A percentile compares a stretch with the other conserved stretches of the same genome.
phyloP scores from a whole-genome alignment of 2,888 invertebrate genomes.

The Therioaphis trifolii region DNA sequence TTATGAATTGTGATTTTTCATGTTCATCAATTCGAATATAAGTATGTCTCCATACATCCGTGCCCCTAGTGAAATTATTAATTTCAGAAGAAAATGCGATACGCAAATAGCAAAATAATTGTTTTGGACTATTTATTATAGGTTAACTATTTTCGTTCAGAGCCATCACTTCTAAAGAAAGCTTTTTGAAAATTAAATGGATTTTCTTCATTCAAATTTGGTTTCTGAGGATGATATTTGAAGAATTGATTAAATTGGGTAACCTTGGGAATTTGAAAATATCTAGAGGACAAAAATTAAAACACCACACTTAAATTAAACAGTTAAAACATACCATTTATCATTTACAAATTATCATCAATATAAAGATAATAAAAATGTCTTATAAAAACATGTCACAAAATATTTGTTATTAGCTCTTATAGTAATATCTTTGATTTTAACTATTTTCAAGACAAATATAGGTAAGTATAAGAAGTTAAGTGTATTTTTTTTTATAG shows the following conservation, averaged over 20 bases:
- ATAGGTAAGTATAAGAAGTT: too few relatives aligned
- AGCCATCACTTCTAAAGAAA: slow-evolving; percentile 13
- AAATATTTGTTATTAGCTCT: too few relatives aligned
- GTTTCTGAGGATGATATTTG: slow-evolving; percentile 21
- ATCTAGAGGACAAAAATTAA: slow-evolving; percentile 7
- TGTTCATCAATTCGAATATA: slow-evolving; percentile 31
- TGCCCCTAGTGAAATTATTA: slow-evolving; percentile 1
- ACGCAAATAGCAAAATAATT: slow-evolving; percentile 12
- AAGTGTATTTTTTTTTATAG: too few relatives aligned
- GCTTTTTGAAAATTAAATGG: slow-evolving; percentile 24
- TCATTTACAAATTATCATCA: too few relatives aligned
- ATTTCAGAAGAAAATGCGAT: slow-evolving; percentile 9
- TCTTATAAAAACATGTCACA: too few relatives aligned
- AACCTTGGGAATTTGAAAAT: slow-evolving; percentile 2
- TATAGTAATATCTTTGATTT: too few relatives aligned
- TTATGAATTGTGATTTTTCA: slow-evolving; percentile 4
- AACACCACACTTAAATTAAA: too few relatives aligned
- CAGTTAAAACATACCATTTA: too few relatives aligned
- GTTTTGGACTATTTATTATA: slow-evolving; percentile 13
- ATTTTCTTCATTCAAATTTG: slow-evolving; percentile 23
- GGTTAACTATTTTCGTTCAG: slow-evolving; percentile 25
- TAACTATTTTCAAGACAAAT: too few relatives aligned
- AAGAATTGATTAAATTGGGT: slow-evolving; percentile 4
- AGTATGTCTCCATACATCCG: slow-evolving; percentile 14
- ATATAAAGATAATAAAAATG: too few relatives aligned